These are phyloP conservation scores for Pachliopta kotzebuea DNA, from an alignment of 2,888 invertebrate species.

Conservation along the genomic window DNA sequence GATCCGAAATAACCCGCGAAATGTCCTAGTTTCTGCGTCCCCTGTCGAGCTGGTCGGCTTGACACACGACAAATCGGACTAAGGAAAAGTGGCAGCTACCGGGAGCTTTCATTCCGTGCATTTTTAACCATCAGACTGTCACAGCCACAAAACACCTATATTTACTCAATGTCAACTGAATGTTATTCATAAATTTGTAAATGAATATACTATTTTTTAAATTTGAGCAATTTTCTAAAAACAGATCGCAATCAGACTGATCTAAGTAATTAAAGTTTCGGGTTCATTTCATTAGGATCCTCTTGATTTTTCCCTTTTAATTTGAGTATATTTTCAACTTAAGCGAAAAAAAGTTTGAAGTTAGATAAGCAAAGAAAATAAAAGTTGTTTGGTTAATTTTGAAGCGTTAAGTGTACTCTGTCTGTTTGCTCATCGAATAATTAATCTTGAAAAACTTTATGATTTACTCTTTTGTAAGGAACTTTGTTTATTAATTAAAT, in stretches of 20 bases:
- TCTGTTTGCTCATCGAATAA: constrained; percentile 16
- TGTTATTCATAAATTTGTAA: too few species aligned
- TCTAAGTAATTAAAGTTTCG: too few species aligned
- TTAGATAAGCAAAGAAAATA: constrained; percentile 9
- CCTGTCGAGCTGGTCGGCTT: constrained; percentile 40
- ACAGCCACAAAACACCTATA: not conserved
- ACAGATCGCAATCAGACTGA: too few species aligned
- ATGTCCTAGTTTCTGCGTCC: constrained; percentile 62
- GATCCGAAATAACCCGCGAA: constrained; percentile 67
- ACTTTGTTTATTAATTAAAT: not conserved
- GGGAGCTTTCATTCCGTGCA: not conserved
- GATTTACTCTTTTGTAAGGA: constrained; percentile 8
- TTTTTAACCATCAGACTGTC: constrained; percentile 6
- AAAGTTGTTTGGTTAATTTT: constrained; percentile 13
- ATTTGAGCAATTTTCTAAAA: too few species aligned
- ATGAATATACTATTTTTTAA: too few species aligned
- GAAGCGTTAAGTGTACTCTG: constrained; percentile 11
- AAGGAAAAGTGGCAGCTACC: constrained; percentile 17
- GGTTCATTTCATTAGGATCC: too few species aligned
- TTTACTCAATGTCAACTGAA: too few species aligned
- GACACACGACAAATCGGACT: constrained; percentile 35
- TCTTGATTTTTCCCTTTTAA: constrained; percentile 1
- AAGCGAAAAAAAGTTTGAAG: constrained; percentile 16
- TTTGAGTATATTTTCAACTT: constrained; percentile 7
- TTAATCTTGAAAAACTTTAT: constrained; percentile 17